phyloP scores from a whole-genome alignment of 2,888 invertebrate species.

The Oeneis ivallda region DNA sequence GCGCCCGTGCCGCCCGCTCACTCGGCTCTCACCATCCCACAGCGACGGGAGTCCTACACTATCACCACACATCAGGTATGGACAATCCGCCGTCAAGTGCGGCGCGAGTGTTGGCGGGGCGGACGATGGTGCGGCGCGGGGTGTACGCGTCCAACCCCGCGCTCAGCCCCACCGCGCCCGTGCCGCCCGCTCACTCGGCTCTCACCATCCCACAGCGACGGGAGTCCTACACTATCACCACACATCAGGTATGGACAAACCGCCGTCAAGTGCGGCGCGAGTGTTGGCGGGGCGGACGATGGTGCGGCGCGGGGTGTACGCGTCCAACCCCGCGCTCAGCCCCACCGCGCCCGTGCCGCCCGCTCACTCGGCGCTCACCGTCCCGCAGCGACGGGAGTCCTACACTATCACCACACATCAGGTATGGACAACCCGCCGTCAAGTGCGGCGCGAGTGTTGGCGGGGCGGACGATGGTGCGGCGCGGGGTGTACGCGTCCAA shows the following conservation, averaged over 20 bases:
- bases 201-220: constrained; percentile 38
- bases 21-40: constrained; percentile 41
- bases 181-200: constrained; percentile 50
- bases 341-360: constrained; percentile 56
- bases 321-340: constrained; percentile 71
- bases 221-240: too few species aligned
- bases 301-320: constrained; percentile 57
- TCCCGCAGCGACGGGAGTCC: constrained; percentile 25
- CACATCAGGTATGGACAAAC: constrained; percentile 28
- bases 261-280: constrained; percentile 38
- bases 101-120: constrained; percentile 44
- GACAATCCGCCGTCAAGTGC: constrained; percentile 41
- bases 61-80: constrained; percentile 11
- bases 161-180: constrained; percentile 59
- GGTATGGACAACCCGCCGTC: constrained; percentile 36
- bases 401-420: too few species aligned
- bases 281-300: constrained; percentile 44
- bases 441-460: constrained; percentile 41
- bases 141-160: constrained; percentile 75
- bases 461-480: too few species aligned
- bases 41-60: constrained; percentile 31
- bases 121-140: constrained; percentile 42
- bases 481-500: constrained; percentile 72
- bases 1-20: constrained; percentile 52
- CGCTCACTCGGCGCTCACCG: constrained; percentile 46